Conservation (phyloP, 1,140 invertebrate genomes). For the Leptopilina boulardi region DNA sequence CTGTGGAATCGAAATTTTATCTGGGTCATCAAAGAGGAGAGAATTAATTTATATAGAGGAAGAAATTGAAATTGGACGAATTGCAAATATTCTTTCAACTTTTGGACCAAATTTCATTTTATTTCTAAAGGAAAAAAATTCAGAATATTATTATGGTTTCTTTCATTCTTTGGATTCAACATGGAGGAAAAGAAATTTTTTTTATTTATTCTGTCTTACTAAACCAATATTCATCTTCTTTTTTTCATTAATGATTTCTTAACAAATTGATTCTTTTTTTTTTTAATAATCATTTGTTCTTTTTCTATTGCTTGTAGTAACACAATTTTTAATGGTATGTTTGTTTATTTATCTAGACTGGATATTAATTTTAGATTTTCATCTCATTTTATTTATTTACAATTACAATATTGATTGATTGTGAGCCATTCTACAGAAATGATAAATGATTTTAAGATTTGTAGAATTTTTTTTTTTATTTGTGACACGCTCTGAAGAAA, state of each 20-base stretch:
- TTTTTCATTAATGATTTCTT: not conserved
- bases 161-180: too few relatives aligned
- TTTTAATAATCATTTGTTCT: not conserved
- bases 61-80: too few relatives aligned
- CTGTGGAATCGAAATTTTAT: not conserved
- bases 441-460: too few relatives aligned
- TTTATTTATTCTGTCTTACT: too few relatives aligned
- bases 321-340: not conserved
- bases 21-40: not conserved
- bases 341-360: conserved; percentile 34
- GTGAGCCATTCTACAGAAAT: conserved; percentile 62
- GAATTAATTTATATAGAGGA: not conserved
- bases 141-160: not conserved
- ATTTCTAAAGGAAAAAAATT: not conserved
- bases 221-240: too few relatives aligned
- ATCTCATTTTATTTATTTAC: conserved; percentile 36
- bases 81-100: not conserved
- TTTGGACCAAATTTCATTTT: not conserved
- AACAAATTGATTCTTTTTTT: not conserved
- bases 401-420: conserved; percentile 38
- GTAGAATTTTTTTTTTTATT: not conserved
- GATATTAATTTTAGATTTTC: conserved; percentile 30
- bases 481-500: too few relatives aligned
- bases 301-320: conserved; percentile 4
- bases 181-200: too few relatives aligned